phyloP scores from a whole-genome alignment of 2,797 vertebrate genomes.

The Sebastes hubbsi region DNA sequence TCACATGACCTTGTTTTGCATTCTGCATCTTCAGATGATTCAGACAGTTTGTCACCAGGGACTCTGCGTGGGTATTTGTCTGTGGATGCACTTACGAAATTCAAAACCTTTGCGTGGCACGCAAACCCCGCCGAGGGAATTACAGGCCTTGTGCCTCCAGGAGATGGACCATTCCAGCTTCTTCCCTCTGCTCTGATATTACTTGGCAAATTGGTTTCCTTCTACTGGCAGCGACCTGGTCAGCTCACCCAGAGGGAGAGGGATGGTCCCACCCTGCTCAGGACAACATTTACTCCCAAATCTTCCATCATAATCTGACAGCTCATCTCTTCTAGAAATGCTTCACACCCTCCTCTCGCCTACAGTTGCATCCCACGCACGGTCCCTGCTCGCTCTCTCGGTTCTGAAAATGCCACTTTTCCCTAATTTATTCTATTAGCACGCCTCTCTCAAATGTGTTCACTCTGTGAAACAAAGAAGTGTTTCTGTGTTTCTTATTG shows the following conservation, averaged over 20 bases:
- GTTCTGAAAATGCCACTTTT: background rate
- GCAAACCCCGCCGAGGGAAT: background rate
- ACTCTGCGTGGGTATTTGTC: background rate
- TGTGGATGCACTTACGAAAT: background rate
- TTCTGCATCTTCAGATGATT: conserved; percentile 23
- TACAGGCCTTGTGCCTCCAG: background rate
- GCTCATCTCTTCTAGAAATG: conserved; percentile 22
- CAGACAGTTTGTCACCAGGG: background rate
- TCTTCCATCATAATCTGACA: conserved; percentile 36
- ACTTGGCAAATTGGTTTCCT: background rate
- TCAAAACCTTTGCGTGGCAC: background rate
- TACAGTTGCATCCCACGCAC: conserved; percentile 9
- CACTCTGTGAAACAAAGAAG: background rate
- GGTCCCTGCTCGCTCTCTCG: background rate
- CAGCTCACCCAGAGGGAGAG: background rate
- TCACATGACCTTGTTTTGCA: background rate
- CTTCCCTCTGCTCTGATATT: background rate
- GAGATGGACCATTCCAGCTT: background rate
- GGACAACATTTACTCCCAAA: conserved; percentile 29
- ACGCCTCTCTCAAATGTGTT: background rate
- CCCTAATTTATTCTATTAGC: background rate
- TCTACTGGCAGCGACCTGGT: background rate
- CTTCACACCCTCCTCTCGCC: conserved; percentile 2
- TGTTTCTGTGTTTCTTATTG: background rate
- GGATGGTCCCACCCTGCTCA: background rate